Evolutionary conservation across 2,888 invertebrate species (phyloP), one percentile per base, ranked within the genome.

Genomic region (Drosophila lutescens): DNA sequence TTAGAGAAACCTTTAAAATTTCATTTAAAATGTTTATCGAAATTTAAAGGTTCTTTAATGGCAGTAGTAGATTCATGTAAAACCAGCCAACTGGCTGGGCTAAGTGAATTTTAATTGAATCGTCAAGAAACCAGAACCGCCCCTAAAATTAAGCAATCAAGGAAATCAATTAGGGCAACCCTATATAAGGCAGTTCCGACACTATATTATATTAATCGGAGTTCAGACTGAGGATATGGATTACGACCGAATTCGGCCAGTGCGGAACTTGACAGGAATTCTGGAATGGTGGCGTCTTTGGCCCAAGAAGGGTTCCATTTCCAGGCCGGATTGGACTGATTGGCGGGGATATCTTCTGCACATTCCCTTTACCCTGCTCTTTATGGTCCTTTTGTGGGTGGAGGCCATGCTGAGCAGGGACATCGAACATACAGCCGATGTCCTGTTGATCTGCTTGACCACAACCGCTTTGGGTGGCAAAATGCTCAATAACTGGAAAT

Each of bases 81-180:
- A 60, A 43, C 49, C 12, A 17, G 17, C 47, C 41, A 62, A 62
- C 47, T 62, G 62, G n/a, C 41, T 26, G 2, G 20, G 30, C 54
- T 69, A 77, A 79, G 72, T 77, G 80, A 73, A 54, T 84, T 80
- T 80, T 80, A 80, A 80, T 80, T 84, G 70, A 66, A 71, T 38
- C 15, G 46, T 36, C 17, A 7, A 36, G 17, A 13, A n/a, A 7
- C 34, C 7, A 15, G 46, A 13, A 43, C 59, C 81, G 72, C 76
- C 85, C 69, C 54, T 15, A n/a, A 60, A 78, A 80, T 84, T 23
- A 78, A 80, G 81, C 60, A 65, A 83, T 80, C 49, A 46, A 13
- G 15, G 7, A 23, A 63, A 57, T 63, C 53, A 74, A 63, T 71
- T 38, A 68, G 5, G 1, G 0, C 6, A 8, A 12, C 4, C 20